Percentiles rank a stretch among this genome's conserved stretches.
These are phyloP conservation scores for Bombus pascuorum DNA, from an alignment of 1,140 invertebrate species.

Conservation along the genomic window DNA sequence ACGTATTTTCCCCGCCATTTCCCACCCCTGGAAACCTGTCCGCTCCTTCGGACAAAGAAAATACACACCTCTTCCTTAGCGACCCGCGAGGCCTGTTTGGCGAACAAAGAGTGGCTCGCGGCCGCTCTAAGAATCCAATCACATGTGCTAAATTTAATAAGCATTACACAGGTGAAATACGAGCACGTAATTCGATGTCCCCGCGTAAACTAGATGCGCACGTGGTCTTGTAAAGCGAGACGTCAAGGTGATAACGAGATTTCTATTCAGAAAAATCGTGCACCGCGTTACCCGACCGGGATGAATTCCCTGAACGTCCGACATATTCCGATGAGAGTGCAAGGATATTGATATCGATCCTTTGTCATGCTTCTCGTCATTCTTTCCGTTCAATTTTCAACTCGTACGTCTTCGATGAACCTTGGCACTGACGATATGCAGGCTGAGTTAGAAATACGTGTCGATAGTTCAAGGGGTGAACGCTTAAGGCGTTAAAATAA, in stretches of 20 bases:
- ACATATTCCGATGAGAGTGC: neutral
- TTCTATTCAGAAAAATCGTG: slow-evolving; percentile 59
- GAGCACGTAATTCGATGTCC: slow-evolving; percentile 60
- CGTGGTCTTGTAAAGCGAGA: slow-evolving; percentile 65
- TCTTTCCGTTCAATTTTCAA: neutral
- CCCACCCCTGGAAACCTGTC: too few relatives aligned
- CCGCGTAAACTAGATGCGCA: slow-evolving; percentile 57
- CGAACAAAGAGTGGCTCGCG: too few relatives aligned
- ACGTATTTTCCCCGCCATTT: too few relatives aligned
- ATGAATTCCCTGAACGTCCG: slow-evolving; percentile 35
- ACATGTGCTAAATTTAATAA: slow-evolving; percentile 56
- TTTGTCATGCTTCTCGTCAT: neutral
- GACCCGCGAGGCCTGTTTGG: too few relatives aligned
- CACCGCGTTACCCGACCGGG: slow-evolving; percentile 23
- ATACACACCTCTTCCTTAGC: too few relatives aligned
- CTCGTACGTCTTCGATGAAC: neutral
- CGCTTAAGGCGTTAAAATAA: too few relatives aligned
- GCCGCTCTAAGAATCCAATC: neutral
- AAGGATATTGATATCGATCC: neutral
- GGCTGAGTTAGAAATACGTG: too few relatives aligned
- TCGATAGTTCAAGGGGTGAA: too few relatives aligned
- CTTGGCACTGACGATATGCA: too few relatives aligned
- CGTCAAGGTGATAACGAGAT: slow-evolving; percentile 49
- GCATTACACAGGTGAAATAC: slow-evolving; percentile 58
- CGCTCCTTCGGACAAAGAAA: too few relatives aligned